Percentiles rank a stretch among this genome's conserved stretches.
These are phyloP conservation scores for Lucilia cuprina DNA, from an alignment of 1,140 invertebrate species.

Conservation along the genomic window DNA sequence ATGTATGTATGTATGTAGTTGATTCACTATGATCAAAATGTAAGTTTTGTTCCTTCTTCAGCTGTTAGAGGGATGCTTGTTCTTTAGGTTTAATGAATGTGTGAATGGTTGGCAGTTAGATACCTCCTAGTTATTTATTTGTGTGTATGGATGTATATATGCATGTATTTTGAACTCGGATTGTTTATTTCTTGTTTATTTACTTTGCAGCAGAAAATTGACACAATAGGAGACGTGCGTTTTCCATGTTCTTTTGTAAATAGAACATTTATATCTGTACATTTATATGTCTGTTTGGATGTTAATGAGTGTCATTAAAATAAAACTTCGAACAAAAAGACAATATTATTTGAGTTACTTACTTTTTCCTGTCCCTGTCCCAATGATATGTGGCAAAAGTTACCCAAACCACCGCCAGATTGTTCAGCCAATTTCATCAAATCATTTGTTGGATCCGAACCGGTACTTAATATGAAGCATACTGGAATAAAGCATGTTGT, in stretches of 20 bases:
- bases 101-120: not conserved
- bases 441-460: conserved; percentile 86
- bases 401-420: conserved; percentile 73
- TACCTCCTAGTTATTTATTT: not conserved
- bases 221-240: conserved; percentile 25
- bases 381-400: conserved; percentile 83
- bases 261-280: not conserved
- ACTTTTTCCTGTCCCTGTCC: conserved; percentile 89
- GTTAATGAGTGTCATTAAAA: not conserved
- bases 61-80: not conserved
- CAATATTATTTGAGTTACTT: conserved; percentile 23
- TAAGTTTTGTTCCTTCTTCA: not conserved
- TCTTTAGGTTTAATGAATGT: not conserved
- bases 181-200: conserved; percentile 25
- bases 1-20: too few species aligned
- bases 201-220: conserved; percentile 31
- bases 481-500: conserved; percentile 80
- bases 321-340: not conserved
- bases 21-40: too few species aligned
- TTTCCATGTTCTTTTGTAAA: not conserved
- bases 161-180: not conserved
- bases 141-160: too few species aligned
- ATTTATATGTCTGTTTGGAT: not conserved
- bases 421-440: conserved; percentile 85
- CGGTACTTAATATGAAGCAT: conserved; percentile 86